A percentile compares a stretch with the other conserved stretches of the same genome.
Evolutionary conservation across 2,113 vertebrate genomes (phyloP).

Genomic region (Chroicocephalus ridibundus): DNA sequence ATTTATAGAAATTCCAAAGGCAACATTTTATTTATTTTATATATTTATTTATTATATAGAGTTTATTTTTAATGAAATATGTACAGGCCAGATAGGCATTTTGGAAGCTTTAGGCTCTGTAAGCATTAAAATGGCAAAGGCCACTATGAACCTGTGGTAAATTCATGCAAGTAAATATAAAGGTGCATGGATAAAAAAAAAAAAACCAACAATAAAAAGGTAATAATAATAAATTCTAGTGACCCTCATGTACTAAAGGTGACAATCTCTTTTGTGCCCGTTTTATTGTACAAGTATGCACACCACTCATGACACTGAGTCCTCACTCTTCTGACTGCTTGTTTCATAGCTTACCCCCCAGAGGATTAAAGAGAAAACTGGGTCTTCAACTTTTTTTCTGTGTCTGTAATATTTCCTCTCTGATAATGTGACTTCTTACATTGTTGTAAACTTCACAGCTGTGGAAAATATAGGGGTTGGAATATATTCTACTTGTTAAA

Average conservation of each 20-base stretch:
- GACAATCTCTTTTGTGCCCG: slow-evolving; percentile 83
- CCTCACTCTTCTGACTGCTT: slow-evolving; percentile 81
- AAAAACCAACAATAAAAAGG: slow-evolving; percentile 49
- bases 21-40: slow-evolving; percentile 92
- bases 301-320: slow-evolving; percentile 78
- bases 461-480: slow-evolving; percentile 70
- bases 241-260: slow-evolving; percentile 79
- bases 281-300: slow-evolving; percentile 82
- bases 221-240: slow-evolving; percentile 68
- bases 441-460: slow-evolving; percentile 65
- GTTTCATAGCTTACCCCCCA: slow-evolving; percentile 80
- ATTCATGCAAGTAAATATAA: slow-evolving; percentile 81
- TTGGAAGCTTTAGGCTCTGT: slow-evolving; percentile 87
- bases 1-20: slow-evolving; percentile 92
- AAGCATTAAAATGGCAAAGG: slow-evolving; percentile 80
- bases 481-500: slow-evolving; percentile 71
- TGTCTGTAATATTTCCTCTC: slow-evolving; percentile 81
- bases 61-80: slow-evolving; percentile 92
- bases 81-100: slow-evolving; percentile 90
- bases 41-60: slow-evolving; percentile 93
- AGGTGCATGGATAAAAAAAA: slow-evolving; percentile 74
- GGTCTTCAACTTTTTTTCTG: slow-evolving; percentile 78
- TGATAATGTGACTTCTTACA: slow-evolving; percentile 65
- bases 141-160: slow-evolving; percentile 82
- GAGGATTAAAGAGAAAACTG: slow-evolving; percentile 83